Evolutionary conservation across 2,888 invertebrate species (phyloP), one percentile per base, ranked within the genome.

Genomic region (Stenolophus ochropezus): DNA sequence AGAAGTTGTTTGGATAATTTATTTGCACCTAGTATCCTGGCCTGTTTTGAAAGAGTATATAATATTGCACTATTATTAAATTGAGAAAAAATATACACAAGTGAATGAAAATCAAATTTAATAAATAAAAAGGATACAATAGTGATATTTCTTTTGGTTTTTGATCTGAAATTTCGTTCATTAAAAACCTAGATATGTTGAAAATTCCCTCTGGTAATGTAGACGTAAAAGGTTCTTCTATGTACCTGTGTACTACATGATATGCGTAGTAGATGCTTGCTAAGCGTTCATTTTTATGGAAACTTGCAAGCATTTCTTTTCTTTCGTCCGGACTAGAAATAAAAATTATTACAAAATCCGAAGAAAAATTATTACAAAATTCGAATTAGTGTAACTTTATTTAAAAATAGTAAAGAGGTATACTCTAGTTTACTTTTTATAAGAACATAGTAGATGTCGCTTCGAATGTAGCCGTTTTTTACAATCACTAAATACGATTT

Each of bases 161-260:
- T 27, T 91, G 90, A 51, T 88, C 87, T 85, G 89, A 83, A 81
- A 90, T 87, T 90, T 95, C 91, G 90, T 94, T 92, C 90, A 93
- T 88, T 88, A 96, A 87, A 89, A 94, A 98, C 49, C 98, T 91
- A 4, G 98, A 95, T 42, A 98, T 98, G 88, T 98, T 98, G 86
- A 99, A 96, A 79, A 99, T 90, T 14, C 97, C 95, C 86, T 98
- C 98, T 0, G 98, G 96, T 89, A 97, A 95, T 86, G 95, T 94
- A 0, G 97, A 95, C 0, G 98, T 98, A 87, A 99, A 99, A 0
- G 98, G 99, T 89, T 99, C 98, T 90, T 98, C 96, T 87, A 97
- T 93, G 89, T 97, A 98, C 86, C 95, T 93, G 87, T 97, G 96
- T 61, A 99, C 94, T 20, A 95, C 94, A 85, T 98, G 96, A 89